Evolutionary conservation across 2,888 invertebrate genomes (phyloP).

Genomic region (Patella depressa): DNA sequence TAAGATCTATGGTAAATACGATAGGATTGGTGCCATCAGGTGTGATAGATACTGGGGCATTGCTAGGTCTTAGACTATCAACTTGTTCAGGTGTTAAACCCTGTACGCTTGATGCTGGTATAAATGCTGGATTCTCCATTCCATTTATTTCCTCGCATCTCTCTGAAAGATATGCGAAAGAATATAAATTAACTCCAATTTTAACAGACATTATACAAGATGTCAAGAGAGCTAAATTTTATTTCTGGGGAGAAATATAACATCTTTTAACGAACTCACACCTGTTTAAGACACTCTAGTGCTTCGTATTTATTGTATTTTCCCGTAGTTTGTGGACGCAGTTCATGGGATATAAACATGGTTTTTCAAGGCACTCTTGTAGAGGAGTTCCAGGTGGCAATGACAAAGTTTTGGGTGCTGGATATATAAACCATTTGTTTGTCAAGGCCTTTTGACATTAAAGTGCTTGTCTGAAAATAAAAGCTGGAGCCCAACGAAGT

Average conservation of each 20-base stretch:
- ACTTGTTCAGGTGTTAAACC: constrained; percentile 1
- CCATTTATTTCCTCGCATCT: not conserved
- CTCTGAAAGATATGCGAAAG: not conserved
- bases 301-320: no score
- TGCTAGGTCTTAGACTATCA: not conserved
- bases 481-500: no score
- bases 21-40: not conserved
- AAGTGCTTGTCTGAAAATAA: no score
- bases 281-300: no score
- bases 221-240: no score
- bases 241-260: no score
- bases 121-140: constrained; percentile 4
- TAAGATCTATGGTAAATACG: not conserved
- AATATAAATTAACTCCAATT: not conserved
- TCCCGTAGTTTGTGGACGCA: no score
- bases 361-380: not conserved
- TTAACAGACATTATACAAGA: no score
- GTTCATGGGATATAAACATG: no score
- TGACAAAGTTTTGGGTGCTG: not conserved
- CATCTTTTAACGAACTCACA: no score
- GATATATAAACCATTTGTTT: not conserved
- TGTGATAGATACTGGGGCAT: not conserved
- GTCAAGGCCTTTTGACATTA: no score
- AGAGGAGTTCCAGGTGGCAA: not conserved
- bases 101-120: not conserved